Evolutionary conservation across 2,113 vertebrate species (phyloP).

Genomic region (Sorex araneus): DNA sequence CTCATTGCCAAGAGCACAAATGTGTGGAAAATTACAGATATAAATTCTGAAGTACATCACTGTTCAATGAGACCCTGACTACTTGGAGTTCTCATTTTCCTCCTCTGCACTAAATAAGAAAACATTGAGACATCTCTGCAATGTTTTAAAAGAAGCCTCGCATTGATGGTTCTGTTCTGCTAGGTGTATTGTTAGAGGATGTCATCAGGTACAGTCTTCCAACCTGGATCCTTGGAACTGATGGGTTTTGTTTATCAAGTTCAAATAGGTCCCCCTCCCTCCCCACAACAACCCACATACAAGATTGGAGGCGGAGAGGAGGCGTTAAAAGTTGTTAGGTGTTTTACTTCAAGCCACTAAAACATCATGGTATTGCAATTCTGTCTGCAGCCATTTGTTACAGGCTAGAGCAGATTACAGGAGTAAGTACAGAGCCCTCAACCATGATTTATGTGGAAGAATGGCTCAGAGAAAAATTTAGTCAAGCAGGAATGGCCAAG

Average conservation of each 20-base stretch:
- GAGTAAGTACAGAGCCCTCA: background rate
- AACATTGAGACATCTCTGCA: slow-evolving; percentile 43
- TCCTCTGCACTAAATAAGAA: slow-evolving; percentile 73
- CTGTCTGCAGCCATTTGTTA: slow-evolving; percentile 56
- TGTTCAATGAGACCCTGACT: slow-evolving; percentile 56
- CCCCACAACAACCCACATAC: background rate
- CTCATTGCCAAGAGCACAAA: slow-evolving; percentile 66
- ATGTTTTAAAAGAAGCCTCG: background rate
- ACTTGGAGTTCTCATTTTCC: slow-evolving; percentile 62
- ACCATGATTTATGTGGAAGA: background rate
- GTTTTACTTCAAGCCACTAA: slow-evolving; percentile 19
- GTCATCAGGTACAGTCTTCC: background rate
- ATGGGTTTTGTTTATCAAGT: slow-evolving; percentile 57
- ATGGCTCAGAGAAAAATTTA: slow-evolving; percentile 10
- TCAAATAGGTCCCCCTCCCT: slow-evolving; percentile 43
- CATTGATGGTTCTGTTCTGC: slow-evolving; percentile 1
- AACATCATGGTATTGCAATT: slow-evolving; percentile 14
- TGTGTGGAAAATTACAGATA: slow-evolving; percentile 75
- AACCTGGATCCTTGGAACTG: background rate
- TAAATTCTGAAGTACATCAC: slow-evolving; percentile 63
- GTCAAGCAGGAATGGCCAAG: background rate
- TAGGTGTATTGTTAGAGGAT: background rate
- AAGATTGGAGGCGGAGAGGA: background rate
- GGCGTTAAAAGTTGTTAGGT: background rate
- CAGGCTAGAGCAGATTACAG: background rate